phyloP scores from a whole-genome alignment of 2,797 vertebrate genomes.

The Cyclura pinguis region DNA sequence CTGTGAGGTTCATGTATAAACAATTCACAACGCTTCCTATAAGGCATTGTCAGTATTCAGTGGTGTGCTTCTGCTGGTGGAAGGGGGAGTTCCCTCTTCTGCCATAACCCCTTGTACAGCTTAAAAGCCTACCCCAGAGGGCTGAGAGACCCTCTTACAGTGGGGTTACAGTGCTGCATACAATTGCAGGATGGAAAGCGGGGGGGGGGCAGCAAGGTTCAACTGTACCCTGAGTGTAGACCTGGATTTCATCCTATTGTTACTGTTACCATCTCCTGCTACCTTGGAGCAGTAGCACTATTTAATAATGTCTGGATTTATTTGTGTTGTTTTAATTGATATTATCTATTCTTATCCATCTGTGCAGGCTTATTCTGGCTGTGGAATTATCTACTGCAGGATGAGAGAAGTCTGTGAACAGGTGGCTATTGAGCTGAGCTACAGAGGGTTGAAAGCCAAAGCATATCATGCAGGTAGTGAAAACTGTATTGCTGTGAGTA shows the following conservation, averaged over 20 bases:
- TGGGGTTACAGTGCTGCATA: no score
- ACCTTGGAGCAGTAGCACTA: neutral
- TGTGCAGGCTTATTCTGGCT: constrained; percentile 83
- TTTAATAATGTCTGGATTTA: neutral
- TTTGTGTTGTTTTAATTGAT: neutral
- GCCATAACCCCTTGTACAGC: neutral
- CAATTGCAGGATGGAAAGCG: no score
- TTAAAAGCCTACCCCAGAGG: neutral
- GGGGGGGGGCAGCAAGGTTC: no score
- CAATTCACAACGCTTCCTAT: neutral
- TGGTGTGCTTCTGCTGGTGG: neutral
- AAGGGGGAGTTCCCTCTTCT: neutral
- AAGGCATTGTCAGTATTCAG: neutral
- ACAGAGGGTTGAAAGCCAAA: constrained; percentile 88
- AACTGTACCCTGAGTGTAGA: neutral
- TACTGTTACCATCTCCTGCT: neutral
- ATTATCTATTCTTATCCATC: constrained; percentile 39
- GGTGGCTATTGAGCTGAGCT: constrained; percentile 90
- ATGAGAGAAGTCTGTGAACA: constrained; percentile 94
- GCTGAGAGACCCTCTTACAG: no score
- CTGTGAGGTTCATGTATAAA: neutral
- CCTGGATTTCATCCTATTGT: neutral
- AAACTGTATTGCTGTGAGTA: constrained; percentile 8
- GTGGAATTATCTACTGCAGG: constrained; percentile 97
- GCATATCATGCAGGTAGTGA: constrained; percentile 94